Evolutionary conservation across 2,113 vertebrate genomes (phyloP).

Genomic region (Galeopterus variegatus): DNA sequence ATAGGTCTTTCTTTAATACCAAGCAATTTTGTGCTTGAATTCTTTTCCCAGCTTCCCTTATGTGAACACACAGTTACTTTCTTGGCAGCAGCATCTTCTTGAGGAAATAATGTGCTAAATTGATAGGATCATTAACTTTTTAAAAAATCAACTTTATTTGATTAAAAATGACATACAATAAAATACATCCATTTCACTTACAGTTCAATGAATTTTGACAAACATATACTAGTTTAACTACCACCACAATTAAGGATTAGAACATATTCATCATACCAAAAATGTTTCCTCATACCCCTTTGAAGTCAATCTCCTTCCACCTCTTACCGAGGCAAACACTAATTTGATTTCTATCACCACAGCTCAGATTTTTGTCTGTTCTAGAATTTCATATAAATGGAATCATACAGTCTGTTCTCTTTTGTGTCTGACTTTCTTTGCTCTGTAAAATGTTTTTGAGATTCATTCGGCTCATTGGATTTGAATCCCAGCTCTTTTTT

Average conservation of each 20-base stretch:
- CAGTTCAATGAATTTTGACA: neutral
- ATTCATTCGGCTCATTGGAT: neutral
- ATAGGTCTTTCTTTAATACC: neutral
- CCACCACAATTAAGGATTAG: neutral
- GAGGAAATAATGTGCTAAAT: neutral
- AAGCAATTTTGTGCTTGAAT: neutral
- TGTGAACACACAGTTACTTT: neutral
- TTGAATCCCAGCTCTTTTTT: neutral
- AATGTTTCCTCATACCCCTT: neutral
- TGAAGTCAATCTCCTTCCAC: neutral
- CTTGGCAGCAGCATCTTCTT: neutral
- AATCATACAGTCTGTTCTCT: neutral
- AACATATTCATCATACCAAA: neutral
- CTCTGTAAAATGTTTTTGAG: slow-evolving; percentile 26
- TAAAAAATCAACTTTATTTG: neutral
- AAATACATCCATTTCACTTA: neutral
- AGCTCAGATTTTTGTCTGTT: neutral
- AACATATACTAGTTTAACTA: neutral
- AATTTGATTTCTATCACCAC: neutral
- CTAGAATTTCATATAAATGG: slow-evolving; percentile 5
- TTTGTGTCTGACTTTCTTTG: neutral
- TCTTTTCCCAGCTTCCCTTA: neutral
- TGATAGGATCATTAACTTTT: neutral
- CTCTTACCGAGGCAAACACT: neutral
- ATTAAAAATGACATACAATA: neutral